Evolutionary conservation across 2,888 invertebrate species (phyloP).

Genomic region (Deroplatys truncata): DNA sequence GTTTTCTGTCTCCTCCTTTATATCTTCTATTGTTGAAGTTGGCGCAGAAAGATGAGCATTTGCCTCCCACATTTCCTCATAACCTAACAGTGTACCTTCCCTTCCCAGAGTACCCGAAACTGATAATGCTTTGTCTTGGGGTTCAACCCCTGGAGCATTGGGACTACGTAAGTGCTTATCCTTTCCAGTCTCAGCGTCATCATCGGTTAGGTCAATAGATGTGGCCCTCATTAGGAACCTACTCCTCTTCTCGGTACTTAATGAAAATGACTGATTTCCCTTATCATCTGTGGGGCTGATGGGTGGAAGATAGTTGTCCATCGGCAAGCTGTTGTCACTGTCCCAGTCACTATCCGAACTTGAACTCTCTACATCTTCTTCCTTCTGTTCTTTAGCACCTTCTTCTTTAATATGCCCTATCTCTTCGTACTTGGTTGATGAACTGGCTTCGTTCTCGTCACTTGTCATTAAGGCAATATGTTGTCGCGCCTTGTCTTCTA

Average conservation of each 20-base stretch:
- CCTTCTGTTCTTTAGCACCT: neutral
- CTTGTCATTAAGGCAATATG: neutral
- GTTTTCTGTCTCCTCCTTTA: constrained; percentile 3
- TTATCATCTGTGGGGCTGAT: constrained; percentile 23
- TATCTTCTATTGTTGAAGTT: neutral
- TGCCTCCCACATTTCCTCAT: constrained; percentile 37
- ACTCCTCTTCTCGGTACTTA: constrained; percentile 19
- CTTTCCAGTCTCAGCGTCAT: constrained; percentile 19
- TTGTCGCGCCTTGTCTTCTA: neutral
- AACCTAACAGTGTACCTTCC: constrained; percentile 36
- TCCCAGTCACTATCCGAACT: constrained; percentile 32
- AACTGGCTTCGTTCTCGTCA: constrained; percentile 5
- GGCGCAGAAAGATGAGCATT: constrained; percentile 28
- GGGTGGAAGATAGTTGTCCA: constrained; percentile 24
- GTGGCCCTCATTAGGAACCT: constrained; percentile 28
- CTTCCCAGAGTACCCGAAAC: constrained; percentile 35
- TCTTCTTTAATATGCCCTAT: neutral
- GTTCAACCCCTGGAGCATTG: neutral
- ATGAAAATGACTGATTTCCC: neutral
- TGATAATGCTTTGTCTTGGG: neutral
- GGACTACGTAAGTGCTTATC: constrained; percentile 7
- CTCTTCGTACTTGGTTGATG: constrained; percentile 17
- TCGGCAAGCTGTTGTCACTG: constrained; percentile 33
- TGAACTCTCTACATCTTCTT: neutral
- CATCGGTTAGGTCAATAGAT: constrained; percentile 31